Evolutionary conservation across 2,888 invertebrate genomes (phyloP).

Genomic region (Epiperipatus broadwayi): DNA sequence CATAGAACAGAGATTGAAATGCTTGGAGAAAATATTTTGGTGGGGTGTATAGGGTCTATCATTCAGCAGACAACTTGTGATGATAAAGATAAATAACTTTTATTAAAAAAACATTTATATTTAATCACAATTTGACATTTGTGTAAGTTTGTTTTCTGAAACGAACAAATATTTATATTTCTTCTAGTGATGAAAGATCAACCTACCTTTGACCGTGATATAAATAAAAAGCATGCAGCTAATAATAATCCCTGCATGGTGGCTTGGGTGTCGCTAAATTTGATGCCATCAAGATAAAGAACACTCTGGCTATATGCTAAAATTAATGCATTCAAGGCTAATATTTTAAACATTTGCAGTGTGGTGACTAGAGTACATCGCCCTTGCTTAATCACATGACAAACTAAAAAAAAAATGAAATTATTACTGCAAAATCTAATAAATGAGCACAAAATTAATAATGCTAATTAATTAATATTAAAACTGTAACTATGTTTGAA

Average conservation of each 20-base stretch:
- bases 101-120: too few species aligned
- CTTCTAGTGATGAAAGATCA: neutral
- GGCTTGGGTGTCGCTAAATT: conserved; percentile 91
- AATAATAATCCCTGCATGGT: conserved; percentile 86
- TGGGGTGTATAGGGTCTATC: too few species aligned
- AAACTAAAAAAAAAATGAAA: conserved; percentile 46
- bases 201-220: conserved; percentile 80
- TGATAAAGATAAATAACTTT: too few species aligned
- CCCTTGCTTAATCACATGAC: conserved; percentile 97
- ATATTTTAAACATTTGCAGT: conserved; percentile 98
- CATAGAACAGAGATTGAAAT: too few species aligned
- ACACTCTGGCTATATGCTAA: conserved; percentile 97
- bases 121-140: too few species aligned
- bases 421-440: neutral
- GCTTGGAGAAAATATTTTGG: too few species aligned
- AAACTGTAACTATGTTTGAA: too few species aligned
- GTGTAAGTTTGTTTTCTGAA: too few species aligned
- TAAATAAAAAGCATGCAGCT: conserved; percentile 92
- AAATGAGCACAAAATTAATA: conserved; percentile 7
- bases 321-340: conserved; percentile 90
- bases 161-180: neutral
- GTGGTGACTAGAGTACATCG: conserved; percentile 97
- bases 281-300: conserved; percentile 89
- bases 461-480: too few species aligned
- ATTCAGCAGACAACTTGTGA: too few species aligned